Evolutionary conservation across 2,797 vertebrate genomes (phyloP), one percentile per base, ranked within the genome.

Genomic region (Sylvia borin): DNA sequence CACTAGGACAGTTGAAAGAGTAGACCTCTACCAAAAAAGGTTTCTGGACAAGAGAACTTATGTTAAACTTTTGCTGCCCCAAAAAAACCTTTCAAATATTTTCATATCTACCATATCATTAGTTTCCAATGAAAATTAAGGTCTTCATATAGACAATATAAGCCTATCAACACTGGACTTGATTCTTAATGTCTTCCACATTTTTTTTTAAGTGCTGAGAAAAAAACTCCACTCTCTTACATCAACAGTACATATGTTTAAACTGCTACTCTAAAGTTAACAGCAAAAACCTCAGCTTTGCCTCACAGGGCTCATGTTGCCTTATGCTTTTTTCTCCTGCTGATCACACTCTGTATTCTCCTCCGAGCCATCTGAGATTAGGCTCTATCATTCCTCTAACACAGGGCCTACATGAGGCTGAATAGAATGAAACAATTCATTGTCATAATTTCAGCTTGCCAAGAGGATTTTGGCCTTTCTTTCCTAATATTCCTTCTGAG

Each of bases 171-270:
- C 12, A 10, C 14, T 18, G 12, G 17, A 32, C 21, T 74, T 22
- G 5, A 31, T 50, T 31, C 16, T 43, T 58, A 36, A 32, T 42
- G 18, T 24, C 26, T 36, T 50, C 51, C 29, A 58, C 13, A 9
- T 31, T 32, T 22, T 47, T 55, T 57, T 34, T 13, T 13, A 43
- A 27, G 2, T 13, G 15, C 5, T 58, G 17, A 66, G 21, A 10
- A 51, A 26, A 50, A 26, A 65, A 36, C 5, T 0, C 0, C 3
- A 3, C 36, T 32, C 5, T 58, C 12, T 36, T 36, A 27, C 15
- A 24, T 51, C 27, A 36, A 5, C 4, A 32, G 34, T 67, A 32
- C 10, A 3, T 22, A 13, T 32, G 4, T 36, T 75, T 43, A 58
- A 85, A 36, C 26, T 32, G 12, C 8, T 51, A 12, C 3, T 85